These are phyloP conservation scores for Ciconia nigra DNA, from an alignment of 2,797 vertebrate genomes.

Conservation along the genomic window DNA sequence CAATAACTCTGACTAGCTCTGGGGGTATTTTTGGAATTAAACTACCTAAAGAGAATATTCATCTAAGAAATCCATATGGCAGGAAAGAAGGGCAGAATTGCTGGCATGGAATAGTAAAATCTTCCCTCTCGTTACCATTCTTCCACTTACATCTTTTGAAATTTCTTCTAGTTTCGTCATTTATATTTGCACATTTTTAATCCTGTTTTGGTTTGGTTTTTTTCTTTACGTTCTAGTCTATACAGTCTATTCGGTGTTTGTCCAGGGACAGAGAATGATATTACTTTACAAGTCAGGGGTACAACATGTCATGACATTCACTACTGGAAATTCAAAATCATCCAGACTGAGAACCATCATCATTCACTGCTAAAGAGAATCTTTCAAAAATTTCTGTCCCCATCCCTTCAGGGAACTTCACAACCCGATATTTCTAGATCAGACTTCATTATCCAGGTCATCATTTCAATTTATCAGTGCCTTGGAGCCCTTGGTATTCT, in stretches of 20 bases:
- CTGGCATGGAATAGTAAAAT: not conserved
- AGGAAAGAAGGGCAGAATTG: not conserved
- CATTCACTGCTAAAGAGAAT: constrained; percentile 31
- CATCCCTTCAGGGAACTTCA: constrained; percentile 30
- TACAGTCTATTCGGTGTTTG: not conserved
- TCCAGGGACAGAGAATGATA: not conserved
- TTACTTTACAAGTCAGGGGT: not conserved
- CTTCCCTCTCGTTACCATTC: not conserved
- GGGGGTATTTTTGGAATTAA: constrained; percentile 36
- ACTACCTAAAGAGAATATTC: constrained; percentile 32
- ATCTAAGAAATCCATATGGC: constrained; percentile 25
- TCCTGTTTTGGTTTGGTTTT: not conserved
- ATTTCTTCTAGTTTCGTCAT: not conserved
- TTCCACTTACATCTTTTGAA: not conserved
- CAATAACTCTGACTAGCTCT: constrained; percentile 44
- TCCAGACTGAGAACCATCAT: constrained; percentile 2
- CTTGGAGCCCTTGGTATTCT: constrained; percentile 39
- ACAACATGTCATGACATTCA: not conserved
- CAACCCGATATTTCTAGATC: constrained; percentile 48
- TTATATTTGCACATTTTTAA: not conserved
- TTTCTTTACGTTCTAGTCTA: not conserved
- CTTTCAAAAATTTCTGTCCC: constrained; percentile 17
- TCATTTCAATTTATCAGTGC: constrained; percentile 65
- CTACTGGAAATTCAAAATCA: constrained; percentile 43
- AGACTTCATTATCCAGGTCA: constrained; percentile 60